These are phyloP conservation scores for Bombus difficillimus DNA, from an alignment of 1,140 invertebrate species.

Conservation along the genomic window DNA sequence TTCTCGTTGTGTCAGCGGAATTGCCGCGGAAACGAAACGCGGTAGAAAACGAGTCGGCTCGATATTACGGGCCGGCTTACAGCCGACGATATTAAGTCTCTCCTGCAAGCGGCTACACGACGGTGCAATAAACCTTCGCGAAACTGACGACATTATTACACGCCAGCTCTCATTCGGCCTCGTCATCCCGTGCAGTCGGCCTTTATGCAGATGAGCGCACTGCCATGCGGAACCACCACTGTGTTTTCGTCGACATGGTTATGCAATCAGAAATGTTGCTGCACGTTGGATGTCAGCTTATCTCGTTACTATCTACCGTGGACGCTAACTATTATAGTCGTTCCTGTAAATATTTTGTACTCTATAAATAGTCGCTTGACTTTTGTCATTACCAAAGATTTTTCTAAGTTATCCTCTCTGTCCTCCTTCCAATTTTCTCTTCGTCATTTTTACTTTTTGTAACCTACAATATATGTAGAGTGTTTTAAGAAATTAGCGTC, in stretches of 20 bases:
- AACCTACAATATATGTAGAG: too few relatives aligned
- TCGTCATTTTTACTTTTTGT: too few relatives aligned
- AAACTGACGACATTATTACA: constrained; percentile 48
- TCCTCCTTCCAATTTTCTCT: too few relatives aligned
- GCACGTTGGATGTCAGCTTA: not conserved
- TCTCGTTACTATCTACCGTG: not conserved
- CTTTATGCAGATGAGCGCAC: constrained; percentile 14
- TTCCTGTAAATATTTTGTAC: too few relatives aligned
- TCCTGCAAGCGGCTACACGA: not conserved
- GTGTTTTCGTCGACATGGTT: constrained; percentile 8
- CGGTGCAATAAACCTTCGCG: constrained; percentile 44
- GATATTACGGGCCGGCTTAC: constrained; percentile 41
- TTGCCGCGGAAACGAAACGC: constrained; percentile 33
- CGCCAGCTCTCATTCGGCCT: constrained; percentile 14
- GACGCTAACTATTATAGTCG: too few relatives aligned
- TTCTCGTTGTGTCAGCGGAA: constrained; percentile 41
- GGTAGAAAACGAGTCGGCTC: constrained; percentile 21
- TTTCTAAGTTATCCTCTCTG: too few relatives aligned
- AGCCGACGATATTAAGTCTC: constrained; percentile 47
- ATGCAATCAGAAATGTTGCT: not conserved
- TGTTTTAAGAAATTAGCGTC: too few relatives aligned
- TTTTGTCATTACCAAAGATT: too few relatives aligned
- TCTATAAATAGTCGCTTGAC: too few relatives aligned
- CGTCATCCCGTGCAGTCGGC: not conserved
- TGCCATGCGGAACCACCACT: not conserved